phyloP scores from a whole-genome alignment of 1,140 invertebrate genomes.

The Ostrea edulis region DNA sequence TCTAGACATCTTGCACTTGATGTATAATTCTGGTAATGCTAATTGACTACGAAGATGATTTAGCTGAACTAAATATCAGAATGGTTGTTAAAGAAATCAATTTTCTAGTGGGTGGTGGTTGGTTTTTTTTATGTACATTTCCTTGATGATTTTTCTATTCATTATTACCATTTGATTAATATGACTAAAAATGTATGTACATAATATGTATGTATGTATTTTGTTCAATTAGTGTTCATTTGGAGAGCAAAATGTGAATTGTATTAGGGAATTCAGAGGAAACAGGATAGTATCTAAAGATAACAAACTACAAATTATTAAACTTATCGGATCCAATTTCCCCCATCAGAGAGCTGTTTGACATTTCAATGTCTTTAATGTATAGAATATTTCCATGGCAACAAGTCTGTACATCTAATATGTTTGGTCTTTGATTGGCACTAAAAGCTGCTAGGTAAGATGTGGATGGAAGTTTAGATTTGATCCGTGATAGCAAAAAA shows the following conservation, averaged over 20 bases:
- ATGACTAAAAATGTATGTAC: too few species aligned
- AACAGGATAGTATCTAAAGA: neutral
- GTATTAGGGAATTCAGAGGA: neutral
- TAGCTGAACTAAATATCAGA: neutral
- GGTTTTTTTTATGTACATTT: neutral
- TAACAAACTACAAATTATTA: conserved; percentile 40
- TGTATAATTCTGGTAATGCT: neutral
- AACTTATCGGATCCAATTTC: conserved; percentile 1
- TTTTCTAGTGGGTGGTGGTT: neutral
- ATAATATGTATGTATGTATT: too few species aligned
- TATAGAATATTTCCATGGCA: conserved; percentile 17
- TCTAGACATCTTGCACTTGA: neutral
- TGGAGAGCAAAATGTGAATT: neutral
- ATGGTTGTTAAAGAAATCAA: conserved; percentile 15
- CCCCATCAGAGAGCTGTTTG: neutral
- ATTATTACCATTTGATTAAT: neutral
- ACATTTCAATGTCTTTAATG: conserved; percentile 18
- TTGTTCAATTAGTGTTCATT: neutral
- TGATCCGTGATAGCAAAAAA: neutral
- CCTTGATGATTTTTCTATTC: neutral
- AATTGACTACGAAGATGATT: conserved; percentile 11
- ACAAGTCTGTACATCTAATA: neutral
- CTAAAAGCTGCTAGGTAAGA: conserved; percentile 12
- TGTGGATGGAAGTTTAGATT: neutral
- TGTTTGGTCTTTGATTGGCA: conserved; percentile 1